These are phyloP conservation scores for Microcebus griseorufus DNA, from an alignment of 2,113 vertebrate species.

Conservation along the genomic window DNA sequence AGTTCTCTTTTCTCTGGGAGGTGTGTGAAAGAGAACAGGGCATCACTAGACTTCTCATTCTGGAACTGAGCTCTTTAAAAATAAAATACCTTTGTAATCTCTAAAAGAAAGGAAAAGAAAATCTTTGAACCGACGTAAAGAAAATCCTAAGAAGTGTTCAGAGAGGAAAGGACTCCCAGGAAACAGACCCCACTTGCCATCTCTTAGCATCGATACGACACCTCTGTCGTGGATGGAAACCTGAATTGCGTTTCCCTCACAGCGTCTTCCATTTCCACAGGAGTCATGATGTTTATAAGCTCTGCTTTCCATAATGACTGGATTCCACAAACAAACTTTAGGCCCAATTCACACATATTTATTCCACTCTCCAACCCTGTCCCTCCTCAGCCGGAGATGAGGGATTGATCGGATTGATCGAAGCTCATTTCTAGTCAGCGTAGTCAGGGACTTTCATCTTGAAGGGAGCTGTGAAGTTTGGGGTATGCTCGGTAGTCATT, in stretches of 20 bases:
- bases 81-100: slow-evolving; percentile 18
- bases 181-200: neutral
- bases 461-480: neutral
- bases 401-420: neutral
- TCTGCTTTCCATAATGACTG: neutral
- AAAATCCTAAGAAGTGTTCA: slow-evolving; percentile 27
- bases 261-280: neutral
- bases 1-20: neutral
- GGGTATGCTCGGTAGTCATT: neutral
- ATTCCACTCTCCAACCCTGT: neutral
- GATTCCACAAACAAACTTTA: neutral
- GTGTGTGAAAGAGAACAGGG: neutral
- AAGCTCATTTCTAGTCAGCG: neutral
- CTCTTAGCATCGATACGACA: neutral
- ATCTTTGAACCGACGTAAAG: neutral
- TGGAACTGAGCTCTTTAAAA: slow-evolving; percentile 31
- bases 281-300: neutral
- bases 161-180: neutral
- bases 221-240: neutral
- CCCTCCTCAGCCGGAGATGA: neutral
- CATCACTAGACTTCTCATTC: neutral
- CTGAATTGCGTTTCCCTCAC: neutral
- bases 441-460: neutral
- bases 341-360: neutral
- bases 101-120: slow-evolving; percentile 29